These are phyloP conservation scores for Euclidia mi DNA, from an alignment of 2,888 invertebrate genomes.

Conservation along the genomic window DNA sequence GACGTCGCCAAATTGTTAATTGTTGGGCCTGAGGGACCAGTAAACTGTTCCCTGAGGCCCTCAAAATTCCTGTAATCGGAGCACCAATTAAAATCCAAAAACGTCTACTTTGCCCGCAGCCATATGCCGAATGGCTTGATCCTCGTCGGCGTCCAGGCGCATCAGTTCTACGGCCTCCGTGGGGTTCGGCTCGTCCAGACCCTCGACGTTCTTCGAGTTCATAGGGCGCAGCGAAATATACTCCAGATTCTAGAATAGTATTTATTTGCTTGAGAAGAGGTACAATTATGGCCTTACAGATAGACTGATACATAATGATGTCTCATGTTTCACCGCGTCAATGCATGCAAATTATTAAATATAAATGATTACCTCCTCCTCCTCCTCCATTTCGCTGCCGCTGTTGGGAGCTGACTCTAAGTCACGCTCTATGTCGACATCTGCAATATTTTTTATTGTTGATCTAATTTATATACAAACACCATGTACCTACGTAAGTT, in stretches of 20 bases:
- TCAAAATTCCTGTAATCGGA: neutral
- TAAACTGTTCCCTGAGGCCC: slow-evolving; percentile 5
- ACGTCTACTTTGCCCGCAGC: neutral
- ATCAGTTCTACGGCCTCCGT: neutral
- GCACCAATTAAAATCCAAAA: slow-evolving; percentile 2
- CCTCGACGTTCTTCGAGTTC: neutral
- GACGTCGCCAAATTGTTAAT: neutral
- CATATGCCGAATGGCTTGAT: neutral
- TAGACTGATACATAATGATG: too few relatives aligned
- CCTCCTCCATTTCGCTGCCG: too few relatives aligned
- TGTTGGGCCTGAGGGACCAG: slow-evolving; percentile 4
- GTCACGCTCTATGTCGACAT: neutral
- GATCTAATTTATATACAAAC: too few relatives aligned
- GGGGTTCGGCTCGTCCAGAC: neutral
- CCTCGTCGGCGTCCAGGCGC: neutral
- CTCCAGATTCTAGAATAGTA: too few relatives aligned
- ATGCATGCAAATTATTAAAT: too few relatives aligned
- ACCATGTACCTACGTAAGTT: too few relatives aligned
- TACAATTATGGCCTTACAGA: too few relatives aligned
- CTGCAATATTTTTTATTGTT: neutral
- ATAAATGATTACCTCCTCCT: too few relatives aligned
- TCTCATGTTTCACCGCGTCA: too few relatives aligned
- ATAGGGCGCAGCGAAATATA: neutral
- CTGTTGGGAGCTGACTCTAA: neutral
- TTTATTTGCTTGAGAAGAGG: too few relatives aligned